phyloP scores from a whole-genome alignment of 2,113 vertebrate species.

The Apodemus sylvaticus region DNA sequence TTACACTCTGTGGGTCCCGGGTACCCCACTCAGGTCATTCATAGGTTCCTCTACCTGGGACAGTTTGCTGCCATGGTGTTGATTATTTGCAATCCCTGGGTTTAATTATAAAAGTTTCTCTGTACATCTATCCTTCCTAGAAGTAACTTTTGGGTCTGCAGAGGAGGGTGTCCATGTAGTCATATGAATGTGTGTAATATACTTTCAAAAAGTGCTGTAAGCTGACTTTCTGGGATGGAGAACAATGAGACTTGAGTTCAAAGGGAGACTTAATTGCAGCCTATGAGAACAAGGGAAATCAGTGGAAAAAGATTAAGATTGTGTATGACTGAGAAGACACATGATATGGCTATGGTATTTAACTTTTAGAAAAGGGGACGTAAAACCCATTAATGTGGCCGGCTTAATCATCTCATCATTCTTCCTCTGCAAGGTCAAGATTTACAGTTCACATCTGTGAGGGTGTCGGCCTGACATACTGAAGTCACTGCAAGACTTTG shows the following conservation, averaged over 20 bases:
- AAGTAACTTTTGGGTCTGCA: background rate
- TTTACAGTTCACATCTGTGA: background rate
- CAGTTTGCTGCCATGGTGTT: background rate
- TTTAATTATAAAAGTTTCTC: background rate
- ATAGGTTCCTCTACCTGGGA: rapidly evolving
- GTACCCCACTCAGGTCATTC: background rate
- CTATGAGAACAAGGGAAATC: constrained; percentile 6
- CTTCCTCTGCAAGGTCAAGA: background rate
- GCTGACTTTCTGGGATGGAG: background rate
- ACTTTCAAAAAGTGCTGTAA: background rate
- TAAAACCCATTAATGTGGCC: background rate
- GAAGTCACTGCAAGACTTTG: background rate
- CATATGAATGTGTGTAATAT: background rate
- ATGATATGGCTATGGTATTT: background rate
- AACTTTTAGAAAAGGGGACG: background rate
- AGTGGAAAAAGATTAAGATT: background rate
- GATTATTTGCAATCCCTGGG: background rate
- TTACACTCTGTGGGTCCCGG: background rate
- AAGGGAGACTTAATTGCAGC: background rate
- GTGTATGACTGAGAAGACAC: background rate
- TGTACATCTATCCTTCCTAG: background rate
- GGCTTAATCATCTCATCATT: background rate
- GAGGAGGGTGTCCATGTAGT: background rate
- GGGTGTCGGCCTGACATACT: background rate
- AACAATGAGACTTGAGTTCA: background rate